Percentiles rank a stretch among this genome's conserved stretches.
phyloP scores from a whole-genome alignment of 1,140 invertebrate species.

The Trinorchestia longiramus region DNA sequence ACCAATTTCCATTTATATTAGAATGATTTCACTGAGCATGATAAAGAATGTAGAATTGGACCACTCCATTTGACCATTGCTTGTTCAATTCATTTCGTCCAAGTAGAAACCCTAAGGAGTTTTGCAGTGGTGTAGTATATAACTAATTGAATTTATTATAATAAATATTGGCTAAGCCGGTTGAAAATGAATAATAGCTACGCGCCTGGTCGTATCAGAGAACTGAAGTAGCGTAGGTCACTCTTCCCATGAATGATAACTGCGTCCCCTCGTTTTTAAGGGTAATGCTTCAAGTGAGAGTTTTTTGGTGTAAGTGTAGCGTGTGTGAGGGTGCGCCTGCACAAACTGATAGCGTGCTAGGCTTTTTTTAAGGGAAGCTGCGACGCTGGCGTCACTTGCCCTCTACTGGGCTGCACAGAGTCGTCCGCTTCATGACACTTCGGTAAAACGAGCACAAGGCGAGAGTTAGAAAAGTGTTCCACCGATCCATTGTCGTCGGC shows the following conservation, averaged over 20 bases:
- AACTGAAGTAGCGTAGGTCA: not conserved
- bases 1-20: not conserved
- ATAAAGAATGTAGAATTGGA: not conserved
- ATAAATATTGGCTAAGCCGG: not conserved
- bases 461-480: not conserved
- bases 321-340: slow-evolving; percentile 11
- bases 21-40: not conserved
- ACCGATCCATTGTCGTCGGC: not conserved
- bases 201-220: not conserved
- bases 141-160: not conserved
- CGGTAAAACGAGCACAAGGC: not conserved
- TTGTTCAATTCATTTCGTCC: not conserved
- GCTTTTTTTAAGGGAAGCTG: not conserved
- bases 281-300: not conserved
- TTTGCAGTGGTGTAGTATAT: not conserved
- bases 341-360: not conserved
- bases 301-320: slow-evolving; percentile 25
- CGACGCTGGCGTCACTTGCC: not conserved
- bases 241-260: not conserved
- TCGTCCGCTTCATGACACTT: not conserved
- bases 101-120: not conserved
- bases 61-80: not conserved
- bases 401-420: not conserved
- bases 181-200: not conserved
- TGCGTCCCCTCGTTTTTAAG: not conserved